Conservation (phyloP, 2,888 invertebrate species). For the Lamellibrachia columna region DNA sequence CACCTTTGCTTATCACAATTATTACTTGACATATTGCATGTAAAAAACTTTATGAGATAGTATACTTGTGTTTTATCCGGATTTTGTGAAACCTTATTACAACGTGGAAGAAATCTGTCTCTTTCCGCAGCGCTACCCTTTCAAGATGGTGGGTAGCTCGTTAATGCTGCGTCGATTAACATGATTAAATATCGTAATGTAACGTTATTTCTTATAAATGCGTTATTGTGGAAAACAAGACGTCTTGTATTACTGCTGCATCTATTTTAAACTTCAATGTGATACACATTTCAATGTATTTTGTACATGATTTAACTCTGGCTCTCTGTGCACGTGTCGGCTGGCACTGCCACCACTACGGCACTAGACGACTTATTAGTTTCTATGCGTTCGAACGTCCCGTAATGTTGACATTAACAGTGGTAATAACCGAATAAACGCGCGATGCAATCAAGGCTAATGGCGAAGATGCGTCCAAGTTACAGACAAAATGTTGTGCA, state of each 20-base stretch:
- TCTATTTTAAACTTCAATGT: neutral
- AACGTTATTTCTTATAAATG: neutral
- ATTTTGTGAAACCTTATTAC: neutral
- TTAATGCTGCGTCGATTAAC: neutral
- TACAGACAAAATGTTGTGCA: too few relatives aligned
- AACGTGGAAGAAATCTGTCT: neutral
- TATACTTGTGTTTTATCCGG: neutral
- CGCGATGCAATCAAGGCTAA: too few relatives aligned
- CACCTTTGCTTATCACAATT: neutral
- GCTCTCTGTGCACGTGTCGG: neutral
- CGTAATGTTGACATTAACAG: neutral
- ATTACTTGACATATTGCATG: neutral
- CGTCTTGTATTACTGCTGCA: neutral
- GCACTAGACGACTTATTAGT: neutral
- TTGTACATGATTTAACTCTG: neutral
- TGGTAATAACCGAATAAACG: too few relatives aligned
- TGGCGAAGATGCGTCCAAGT: too few relatives aligned
- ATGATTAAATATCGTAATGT: neutral
- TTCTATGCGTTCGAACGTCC: neutral
- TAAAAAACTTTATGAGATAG: neutral
- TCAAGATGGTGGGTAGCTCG: conserved; percentile 11
- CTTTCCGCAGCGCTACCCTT: conserved; percentile 7
- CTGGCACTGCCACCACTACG: neutral
- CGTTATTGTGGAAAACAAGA: neutral
- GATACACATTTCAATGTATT: neutral